Percentiles rank a stretch among this genome's conserved stretches.
These are phyloP conservation scores for Leucoma salicis DNA, from an alignment of 2,888 invertebrate species.

Conservation along the genomic window DNA sequence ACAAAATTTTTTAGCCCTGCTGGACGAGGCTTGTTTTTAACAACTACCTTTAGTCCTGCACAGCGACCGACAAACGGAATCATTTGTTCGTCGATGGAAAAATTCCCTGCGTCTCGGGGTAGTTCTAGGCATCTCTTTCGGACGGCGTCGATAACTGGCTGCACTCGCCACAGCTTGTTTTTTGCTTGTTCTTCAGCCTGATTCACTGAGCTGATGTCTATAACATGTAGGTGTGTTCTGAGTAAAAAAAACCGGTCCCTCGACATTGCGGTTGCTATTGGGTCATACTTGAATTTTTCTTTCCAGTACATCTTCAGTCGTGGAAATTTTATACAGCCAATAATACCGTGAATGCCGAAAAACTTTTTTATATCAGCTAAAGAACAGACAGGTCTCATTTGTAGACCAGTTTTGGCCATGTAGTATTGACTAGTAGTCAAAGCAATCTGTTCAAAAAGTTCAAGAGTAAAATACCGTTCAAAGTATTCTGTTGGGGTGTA, in stretches of 20 bases:
- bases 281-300: too few relatives aligned
- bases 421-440: slow-evolving; percentile 5
- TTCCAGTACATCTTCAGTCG: slow-evolving; percentile 22
- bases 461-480: slow-evolving; percentile 4
- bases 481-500: slow-evolving; percentile 6
- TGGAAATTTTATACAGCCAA: too few relatives aligned
- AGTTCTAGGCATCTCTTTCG: slow-evolving; percentile 29
- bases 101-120: slow-evolving; percentile 18
- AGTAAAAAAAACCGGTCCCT: slow-evolving; percentile 23
- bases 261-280: slow-evolving; percentile 21
- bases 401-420: slow-evolving; percentile 2
- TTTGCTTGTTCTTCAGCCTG: too few relatives aligned
- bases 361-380: too few relatives aligned
- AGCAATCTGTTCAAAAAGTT: slow-evolving; percentile 3
- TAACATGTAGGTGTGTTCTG: slow-evolving; percentile 14
- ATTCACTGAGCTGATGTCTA: slow-evolving; percentile 1
- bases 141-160: slow-evolving; percentile 36
- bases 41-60: too few relatives aligned
- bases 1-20: slow-evolving; percentile 49
- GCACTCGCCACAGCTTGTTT: too few relatives aligned
- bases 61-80: slow-evolving; percentile 3
- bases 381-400: too few relatives aligned
- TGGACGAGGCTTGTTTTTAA: too few relatives aligned
- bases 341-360: too few relatives aligned
- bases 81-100: slow-evolving; percentile 22